These are phyloP conservation scores for Cyclina sinensis DNA, from an alignment of 1,140 invertebrate genomes.

Conservation along the genomic window DNA sequence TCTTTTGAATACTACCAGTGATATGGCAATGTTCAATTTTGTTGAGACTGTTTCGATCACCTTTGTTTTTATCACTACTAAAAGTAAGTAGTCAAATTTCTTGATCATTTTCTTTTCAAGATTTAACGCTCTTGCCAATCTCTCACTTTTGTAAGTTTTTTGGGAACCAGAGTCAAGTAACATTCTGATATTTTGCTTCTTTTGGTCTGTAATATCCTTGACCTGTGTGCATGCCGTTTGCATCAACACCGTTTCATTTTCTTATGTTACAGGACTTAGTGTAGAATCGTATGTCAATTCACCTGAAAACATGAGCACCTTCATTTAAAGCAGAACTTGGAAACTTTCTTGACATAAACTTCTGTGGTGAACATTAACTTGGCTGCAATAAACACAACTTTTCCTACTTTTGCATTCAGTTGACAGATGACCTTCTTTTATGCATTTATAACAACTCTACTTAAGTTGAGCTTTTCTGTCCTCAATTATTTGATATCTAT, in stretches of 20 bases:
- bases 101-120: conserved; percentile 35
- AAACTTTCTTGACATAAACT: too few species aligned
- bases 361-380: conserved; percentile 9
- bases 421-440: not conserved
- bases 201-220: not conserved
- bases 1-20: conserved; percentile 16
- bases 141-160: conserved; percentile 61
- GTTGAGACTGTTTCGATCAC: conserved; percentile 55
- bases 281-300: too few species aligned
- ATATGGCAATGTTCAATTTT: conserved; percentile 25
- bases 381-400: not conserved
- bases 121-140: too few species aligned
- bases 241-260: conserved; percentile 66
- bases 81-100: conserved; percentile 61
- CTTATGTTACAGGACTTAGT: too few species aligned
- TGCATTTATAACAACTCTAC: not conserved
- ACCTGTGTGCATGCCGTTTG: conserved; percentile 51
- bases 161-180: conserved; percentile 68
- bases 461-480: not conserved
- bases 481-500: not conserved
- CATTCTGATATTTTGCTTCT: not conserved
- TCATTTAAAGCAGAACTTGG: too few species aligned
- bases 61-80: conserved; percentile 58
- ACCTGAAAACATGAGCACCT: not conserved
- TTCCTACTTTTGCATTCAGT: not conserved